Evolutionary conservation across 2,113 vertebrate genomes (phyloP), one percentile per base, ranked within the genome.

Genomic region (Chunga burmeisteri): DNA sequence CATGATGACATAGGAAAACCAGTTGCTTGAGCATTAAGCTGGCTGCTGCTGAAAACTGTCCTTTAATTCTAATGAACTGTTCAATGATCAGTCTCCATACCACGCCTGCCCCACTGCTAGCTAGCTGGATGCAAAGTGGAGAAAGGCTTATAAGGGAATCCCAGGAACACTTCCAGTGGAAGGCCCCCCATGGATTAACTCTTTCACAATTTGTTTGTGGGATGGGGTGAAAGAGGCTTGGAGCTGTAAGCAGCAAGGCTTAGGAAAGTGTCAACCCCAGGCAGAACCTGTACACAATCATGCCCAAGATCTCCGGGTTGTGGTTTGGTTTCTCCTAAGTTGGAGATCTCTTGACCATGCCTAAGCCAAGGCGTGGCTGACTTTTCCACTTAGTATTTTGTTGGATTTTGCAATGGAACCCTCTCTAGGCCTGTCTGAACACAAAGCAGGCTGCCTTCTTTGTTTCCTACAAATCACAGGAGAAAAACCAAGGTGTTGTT

Each of bases 31-130:
- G 49, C 40, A 68, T 38, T 38, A 79, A 90, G 32, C 16, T 79
- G 61, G 44, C 27, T 40, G 19, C 38, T 74, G 34, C 49, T 87
- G 29, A 66, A 66, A 66, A 65, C 27, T 46, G 27, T 50, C 49
- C 30, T 55, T 52, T 32, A 42, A 65, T 68, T 56, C 38, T 63
- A 68, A 52, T 19, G 53, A 56, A 42, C 13, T 67, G 16, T 21
- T 67, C 34, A 26, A 27, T 55, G 42, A 46, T 70, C 36, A 18
- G 53, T 46, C 44, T 78, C 27, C 10, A 10, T 25, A 34, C 13
- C 23, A 44, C 1, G 0, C 25, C 30, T 3, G 5, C 3, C 21
- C 16, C 11, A 27, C 25, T 49, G 68, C 46, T 70, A 18, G 6
- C 59, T 63, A 32, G 9, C 38, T 72, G 40, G 30, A 49, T 56